These are phyloP conservation scores for Vireo griseus DNA, from an alignment of 2,797 vertebrate genomes.

Conservation along the genomic window DNA sequence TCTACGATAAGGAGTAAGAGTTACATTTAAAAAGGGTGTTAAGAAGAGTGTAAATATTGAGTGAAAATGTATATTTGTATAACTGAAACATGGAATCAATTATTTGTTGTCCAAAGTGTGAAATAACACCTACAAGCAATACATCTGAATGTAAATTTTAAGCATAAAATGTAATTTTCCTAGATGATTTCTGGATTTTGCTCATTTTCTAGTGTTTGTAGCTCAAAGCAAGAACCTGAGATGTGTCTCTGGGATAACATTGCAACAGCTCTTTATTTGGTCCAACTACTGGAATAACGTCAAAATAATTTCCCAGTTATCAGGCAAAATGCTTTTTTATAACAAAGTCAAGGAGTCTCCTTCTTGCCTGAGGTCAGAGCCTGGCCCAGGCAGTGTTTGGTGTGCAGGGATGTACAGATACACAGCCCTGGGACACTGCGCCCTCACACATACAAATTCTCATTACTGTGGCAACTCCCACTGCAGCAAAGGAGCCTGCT, in stretches of 20 bases:
- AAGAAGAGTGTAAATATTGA: not conserved
- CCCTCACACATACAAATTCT: not conserved
- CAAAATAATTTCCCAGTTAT: not conserved
- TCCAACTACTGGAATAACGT: not conserved
- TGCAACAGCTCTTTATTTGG: not conserved
- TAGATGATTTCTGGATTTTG: not conserved
- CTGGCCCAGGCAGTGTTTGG: not conserved
- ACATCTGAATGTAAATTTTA: not conserved
- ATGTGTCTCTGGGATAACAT: not conserved
- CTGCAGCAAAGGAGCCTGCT: not conserved
- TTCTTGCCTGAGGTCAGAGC: not conserved
- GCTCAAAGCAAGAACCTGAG: not conserved
- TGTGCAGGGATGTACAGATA: not conserved
- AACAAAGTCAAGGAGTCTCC: not conserved
- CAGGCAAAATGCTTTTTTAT: not conserved
- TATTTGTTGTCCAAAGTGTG: not conserved
- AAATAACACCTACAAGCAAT: not conserved
- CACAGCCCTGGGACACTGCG: not conserved
- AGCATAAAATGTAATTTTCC: not conserved
- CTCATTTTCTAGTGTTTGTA: not conserved
- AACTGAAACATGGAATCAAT: not conserved
- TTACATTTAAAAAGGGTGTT: not conserved
- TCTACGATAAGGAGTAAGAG: not conserved
- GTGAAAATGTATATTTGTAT: not conserved
- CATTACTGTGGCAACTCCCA: not conserved